Percentiles rank a stretch among this genome's conserved stretches.
Evolutionary conservation across 2,113 vertebrate genomes (phyloP).

Genomic region (Nansenia antarctica): DNA sequence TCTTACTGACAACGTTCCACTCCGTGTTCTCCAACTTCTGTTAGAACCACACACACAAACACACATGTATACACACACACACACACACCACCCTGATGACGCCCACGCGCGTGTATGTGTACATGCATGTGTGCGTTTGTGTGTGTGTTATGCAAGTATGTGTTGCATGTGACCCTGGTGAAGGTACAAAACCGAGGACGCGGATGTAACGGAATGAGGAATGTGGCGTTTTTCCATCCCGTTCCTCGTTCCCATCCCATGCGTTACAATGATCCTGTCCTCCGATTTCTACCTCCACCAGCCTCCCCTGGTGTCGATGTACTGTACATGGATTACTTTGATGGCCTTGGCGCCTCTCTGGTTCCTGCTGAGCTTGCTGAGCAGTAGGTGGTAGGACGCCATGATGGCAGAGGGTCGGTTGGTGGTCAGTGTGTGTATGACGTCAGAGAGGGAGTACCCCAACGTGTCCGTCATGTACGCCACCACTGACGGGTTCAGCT

Average conservation of each 20-base stretch:
- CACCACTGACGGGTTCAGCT: constrained; percentile 75
- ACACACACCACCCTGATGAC: not conserved
- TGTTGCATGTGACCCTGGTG: not conserved
- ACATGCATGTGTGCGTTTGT: not conserved
- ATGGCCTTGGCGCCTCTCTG: constrained; percentile 67
- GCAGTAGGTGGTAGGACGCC: constrained; percentile 80
- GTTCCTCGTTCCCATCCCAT: no score
- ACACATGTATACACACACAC: not conserved
- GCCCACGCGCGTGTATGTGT: not conserved
- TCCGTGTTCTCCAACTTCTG: constrained; percentile 76
- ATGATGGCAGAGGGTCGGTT: constrained; percentile 81
- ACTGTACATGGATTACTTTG: constrained; percentile 67
- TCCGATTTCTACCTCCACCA: no score
- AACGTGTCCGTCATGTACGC: constrained; percentile 77
- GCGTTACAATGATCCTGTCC: no score
- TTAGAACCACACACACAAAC: constrained; percentile 16
- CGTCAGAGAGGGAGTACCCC: constrained; percentile 73
- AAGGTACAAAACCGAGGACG: no score
- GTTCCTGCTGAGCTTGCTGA: constrained; percentile 76
- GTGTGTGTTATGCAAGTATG: not conserved
- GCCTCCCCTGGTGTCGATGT: not conserved
- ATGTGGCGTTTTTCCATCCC: no score
- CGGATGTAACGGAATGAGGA: no score
- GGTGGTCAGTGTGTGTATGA: constrained; percentile 73
- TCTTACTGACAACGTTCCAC: constrained; percentile 82